Base-by-base conservation (phyloP, 2,113 vertebrate species). In the Cottus gobio region DNA sequence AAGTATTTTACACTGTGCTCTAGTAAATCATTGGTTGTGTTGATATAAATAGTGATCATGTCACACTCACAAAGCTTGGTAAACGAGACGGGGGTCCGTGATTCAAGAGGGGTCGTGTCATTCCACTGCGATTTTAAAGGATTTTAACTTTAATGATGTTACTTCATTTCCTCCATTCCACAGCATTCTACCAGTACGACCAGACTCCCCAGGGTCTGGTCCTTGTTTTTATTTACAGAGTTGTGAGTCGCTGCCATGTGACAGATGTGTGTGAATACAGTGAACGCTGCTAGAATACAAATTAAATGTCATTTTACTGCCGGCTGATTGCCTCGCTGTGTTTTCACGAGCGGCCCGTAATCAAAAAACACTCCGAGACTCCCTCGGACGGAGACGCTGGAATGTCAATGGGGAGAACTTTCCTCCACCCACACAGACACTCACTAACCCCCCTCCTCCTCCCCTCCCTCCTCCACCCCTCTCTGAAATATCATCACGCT, bases 251-350 rank as follows among this genome's bases (percentile, higher is more conserved):
- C 77, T 79, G 72, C 63, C 77, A 72, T 57, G 54, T 81, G 89
- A 79, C 70, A 37, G 52, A 61, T 37, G 67, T 79, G 67, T 75
- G 67, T 62, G 71, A 48, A 62, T 77, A 73, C 70, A 61, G 72
- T 83, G 68, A 70, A 71, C 22, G 83, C 82, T 52, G 63, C 73
- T 71, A 1, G 24, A 71, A 89, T 85, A 85, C 75, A 90, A 87
- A 92, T 85, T 28, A 91, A 91, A 90, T 90, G 84, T 89, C 87
- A 88, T 65, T 71, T 93, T 89, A 88, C 83, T 90, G 83, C 80
- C 89, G 82, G 79, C 20, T 77, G 77, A 86, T 87, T 79, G 85
- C 84, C 39, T 81, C 1, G 3, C 81, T 77, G 20, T 74, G 13
- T 73, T 78, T 77, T 70, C 62, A 42, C 81, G 20, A n/a, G 54